Evolutionary conservation across 2,113 vertebrate genomes (phyloP).

Genomic region (Microcebus tavaratra): DNA sequence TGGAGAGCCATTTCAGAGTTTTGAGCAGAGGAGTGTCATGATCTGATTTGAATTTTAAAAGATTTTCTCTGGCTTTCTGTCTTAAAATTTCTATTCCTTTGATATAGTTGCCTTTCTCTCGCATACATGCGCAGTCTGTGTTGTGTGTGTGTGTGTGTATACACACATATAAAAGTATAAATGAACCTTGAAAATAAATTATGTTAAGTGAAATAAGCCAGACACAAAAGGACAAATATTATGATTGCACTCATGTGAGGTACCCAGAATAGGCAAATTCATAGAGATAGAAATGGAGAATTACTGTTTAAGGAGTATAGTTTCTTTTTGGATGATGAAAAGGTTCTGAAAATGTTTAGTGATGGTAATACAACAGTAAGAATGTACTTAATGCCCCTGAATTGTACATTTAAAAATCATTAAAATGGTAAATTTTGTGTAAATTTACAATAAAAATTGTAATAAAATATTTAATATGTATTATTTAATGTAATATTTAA

Average conservation of each 20-base stretch:
- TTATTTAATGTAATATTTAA: not conserved
- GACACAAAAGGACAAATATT: not conserved
- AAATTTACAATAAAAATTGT: not conserved
- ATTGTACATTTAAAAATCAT: not conserved
- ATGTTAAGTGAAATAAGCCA: not conserved
- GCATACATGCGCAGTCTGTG: too few relatives aligned
- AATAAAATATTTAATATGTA: not conserved
- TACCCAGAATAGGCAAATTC: not conserved
- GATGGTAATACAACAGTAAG: not conserved
- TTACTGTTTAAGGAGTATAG: not conserved
- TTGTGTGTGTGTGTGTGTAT: too few relatives aligned
- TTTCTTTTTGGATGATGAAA: not conserved
- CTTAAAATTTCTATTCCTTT: not conserved
- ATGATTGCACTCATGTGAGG: not conserved
- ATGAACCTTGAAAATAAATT: not conserved
- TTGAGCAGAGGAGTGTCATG: not conserved
- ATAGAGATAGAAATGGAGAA: not conserved
- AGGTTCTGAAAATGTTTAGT: not conserved
- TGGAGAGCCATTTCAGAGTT: not conserved
- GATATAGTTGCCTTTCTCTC: not conserved
- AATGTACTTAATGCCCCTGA: not conserved
- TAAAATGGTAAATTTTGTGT: slow-evolving; percentile 6
- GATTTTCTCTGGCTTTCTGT: not conserved
- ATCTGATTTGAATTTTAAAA: slow-evolving; percentile 29
- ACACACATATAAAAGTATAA: not conserved